Percentiles rank a stretch among this genome's conserved stretches.
Evolutionary conservation across 2,888 invertebrate species (phyloP).

Genomic region (Drosophila paramelanica): DNA sequence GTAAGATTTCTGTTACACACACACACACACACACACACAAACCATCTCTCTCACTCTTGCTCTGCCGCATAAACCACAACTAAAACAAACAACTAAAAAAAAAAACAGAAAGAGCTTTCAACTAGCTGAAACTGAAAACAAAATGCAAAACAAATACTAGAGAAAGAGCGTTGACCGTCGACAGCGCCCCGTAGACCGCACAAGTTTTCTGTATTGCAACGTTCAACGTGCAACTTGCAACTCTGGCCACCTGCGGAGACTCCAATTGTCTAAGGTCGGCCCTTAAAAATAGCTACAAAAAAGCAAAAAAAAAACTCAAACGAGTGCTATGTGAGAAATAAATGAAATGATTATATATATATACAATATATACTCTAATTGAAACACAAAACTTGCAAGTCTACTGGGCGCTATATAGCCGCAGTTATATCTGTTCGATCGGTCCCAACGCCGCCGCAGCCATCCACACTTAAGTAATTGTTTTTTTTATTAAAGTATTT

Average conservation of each 20-base stretch:
- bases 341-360: constrained; percentile 3
- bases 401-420: constrained; percentile 10
- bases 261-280: constrained; percentile 82
- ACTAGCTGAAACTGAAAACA: constrained; percentile 25
- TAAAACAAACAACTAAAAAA: not conserved
- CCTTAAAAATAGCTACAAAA: not conserved
- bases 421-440: constrained; percentile 21
- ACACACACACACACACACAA: constrained; percentile 8
- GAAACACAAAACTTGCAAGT: constrained; percentile 31
- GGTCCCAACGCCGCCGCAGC: constrained; percentile 38
- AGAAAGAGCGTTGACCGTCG: constrained; percentile 20
- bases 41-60: not conserved
- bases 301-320: not conserved
- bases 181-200: constrained; percentile 19
- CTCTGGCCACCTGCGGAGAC: constrained; percentile 81
- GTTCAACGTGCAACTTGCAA: constrained; percentile 11
- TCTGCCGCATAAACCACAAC: constrained; percentile 2
- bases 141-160: constrained; percentile 8
- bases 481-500: constrained; percentile 47
- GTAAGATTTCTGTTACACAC: constrained; percentile 71
- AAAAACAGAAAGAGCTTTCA: constrained; percentile 23
- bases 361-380: not conserved
- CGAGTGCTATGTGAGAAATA: not conserved
- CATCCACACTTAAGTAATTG: constrained; percentile 46
- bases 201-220: constrained; percentile 28